These are phyloP conservation scores for Philypnodon macrostomus DNA, from an alignment of 2,797 vertebrate genomes.

Conservation along the genomic window DNA sequence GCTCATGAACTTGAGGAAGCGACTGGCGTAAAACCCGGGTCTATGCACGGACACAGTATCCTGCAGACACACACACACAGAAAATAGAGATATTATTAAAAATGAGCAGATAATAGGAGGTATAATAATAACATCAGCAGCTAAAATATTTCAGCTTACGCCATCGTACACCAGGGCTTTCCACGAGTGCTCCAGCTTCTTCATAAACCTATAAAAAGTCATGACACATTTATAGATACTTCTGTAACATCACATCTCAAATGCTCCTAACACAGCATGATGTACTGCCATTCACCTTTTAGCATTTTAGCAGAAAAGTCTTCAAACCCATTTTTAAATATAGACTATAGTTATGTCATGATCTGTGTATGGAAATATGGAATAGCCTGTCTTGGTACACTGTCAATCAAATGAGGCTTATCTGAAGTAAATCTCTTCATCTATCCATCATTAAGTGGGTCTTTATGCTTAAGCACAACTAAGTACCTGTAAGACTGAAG, in stretches of 20 bases:
- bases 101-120: conserved; percentile 23
- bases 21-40: conserved; percentile 94
- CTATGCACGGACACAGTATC: conserved; percentile 95
- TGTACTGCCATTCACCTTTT: neutral
- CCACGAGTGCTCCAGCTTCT: conserved; percentile 98
- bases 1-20: conserved; percentile 99
- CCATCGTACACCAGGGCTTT: conserved; percentile 97
- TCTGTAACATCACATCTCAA: conserved; percentile 12
- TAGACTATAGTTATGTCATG: too few relatives aligned
- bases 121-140: conserved; percentile 45
- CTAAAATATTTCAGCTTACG: conserved; percentile 75
- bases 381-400: too few relatives aligned
- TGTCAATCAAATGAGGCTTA: neutral
- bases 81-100: conserved; percentile 12
- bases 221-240: conserved; percentile 22
- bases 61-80: conserved; percentile 64
- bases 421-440: neutral
- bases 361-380: too few relatives aligned
- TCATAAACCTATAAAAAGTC: conserved; percentile 84
- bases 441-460: neutral
- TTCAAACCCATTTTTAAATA: too few relatives aligned
- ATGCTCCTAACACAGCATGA: conserved; percentile 1
- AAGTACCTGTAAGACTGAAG: conserved; percentile 95
- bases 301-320: conserved; percentile 10
- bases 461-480: neutral